phyloP scores from a whole-genome alignment of 2,797 vertebrate genomes.

The Natrix natrix region DNA sequence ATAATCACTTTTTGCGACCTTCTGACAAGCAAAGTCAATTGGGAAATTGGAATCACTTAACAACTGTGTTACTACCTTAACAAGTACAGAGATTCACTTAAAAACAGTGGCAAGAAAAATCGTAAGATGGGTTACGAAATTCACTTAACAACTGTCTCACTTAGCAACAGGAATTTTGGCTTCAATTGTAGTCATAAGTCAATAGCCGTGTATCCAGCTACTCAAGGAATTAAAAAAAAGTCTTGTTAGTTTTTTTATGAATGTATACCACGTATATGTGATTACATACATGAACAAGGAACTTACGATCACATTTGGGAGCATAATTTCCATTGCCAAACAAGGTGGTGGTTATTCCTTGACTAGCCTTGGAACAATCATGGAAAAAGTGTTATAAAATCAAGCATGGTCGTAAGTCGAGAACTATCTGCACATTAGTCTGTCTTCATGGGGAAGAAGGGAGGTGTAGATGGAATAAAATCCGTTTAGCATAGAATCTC shows the following conservation, averaged over 20 bases:
- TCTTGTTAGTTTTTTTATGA: not conserved
- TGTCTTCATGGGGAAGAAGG: not conserved
- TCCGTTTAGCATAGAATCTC: not conserved
- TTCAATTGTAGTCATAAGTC: too few relatives aligned
- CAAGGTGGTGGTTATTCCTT: not conserved
- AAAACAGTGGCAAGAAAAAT: too few relatives aligned
- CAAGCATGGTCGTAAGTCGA: not conserved
- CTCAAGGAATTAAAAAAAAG: not conserved
- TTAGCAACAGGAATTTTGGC: too few relatives aligned
- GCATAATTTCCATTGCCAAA: not conserved
- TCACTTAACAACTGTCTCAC: too few relatives aligned
- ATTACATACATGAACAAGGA: not conserved
- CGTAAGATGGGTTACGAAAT: too few relatives aligned
- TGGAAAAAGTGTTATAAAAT: not conserved
- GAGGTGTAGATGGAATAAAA: not conserved
- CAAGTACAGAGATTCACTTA: too few relatives aligned
- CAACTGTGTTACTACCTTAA: too few relatives aligned
- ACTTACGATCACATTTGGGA: not conserved
- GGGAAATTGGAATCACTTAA: too few relatives aligned
- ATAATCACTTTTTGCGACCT: too few relatives aligned
- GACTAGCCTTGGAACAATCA: not conserved
- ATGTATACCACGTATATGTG: not conserved
- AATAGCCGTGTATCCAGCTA: not conserved
- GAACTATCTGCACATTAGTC: not conserved
- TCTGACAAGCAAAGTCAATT: too few relatives aligned